Evolutionary conservation across 1,140 invertebrate species (phyloP).

Genomic region (Oryzaephilus surinamensis): DNA sequence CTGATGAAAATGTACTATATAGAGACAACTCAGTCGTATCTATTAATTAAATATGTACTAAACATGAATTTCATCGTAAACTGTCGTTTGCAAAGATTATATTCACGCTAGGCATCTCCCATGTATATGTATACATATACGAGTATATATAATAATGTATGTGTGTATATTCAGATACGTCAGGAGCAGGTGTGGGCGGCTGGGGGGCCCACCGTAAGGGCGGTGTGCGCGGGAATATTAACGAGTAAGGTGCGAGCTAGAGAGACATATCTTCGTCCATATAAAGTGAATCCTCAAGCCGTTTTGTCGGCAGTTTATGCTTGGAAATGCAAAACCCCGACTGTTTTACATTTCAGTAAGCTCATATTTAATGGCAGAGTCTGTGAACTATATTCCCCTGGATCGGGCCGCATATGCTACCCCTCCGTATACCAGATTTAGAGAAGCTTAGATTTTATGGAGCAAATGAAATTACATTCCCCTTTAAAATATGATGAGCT

Average conservation of each 20-base stretch:
- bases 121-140: no score
- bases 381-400: conserved; percentile 33
- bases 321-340: conserved; percentile 36
- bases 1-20: conserved; percentile 16
- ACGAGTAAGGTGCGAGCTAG: conserved; percentile 23
- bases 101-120: no score
- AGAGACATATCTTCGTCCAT: conserved; percentile 24
- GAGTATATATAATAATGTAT: no score
- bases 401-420: conserved; percentile 33
- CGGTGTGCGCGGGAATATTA: conserved; percentile 8
- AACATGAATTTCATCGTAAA: conserved; percentile 26
- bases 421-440: conserved; percentile 32
- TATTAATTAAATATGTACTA: conserved; percentile 27
- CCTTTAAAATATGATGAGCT: conserved; percentile 39
- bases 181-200: conserved; percentile 5
- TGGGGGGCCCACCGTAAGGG: conserved; percentile 6
- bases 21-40: conserved; percentile 9
- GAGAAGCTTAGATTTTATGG: conserved; percentile 38
- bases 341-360: conserved; percentile 40
- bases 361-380: conserved; percentile 38
- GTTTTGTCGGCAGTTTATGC: conserved; percentile 39
- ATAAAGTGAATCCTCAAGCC: conserved; percentile 36
- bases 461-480: conserved; percentile 39
- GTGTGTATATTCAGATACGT: no score
- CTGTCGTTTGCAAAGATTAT: conserved; percentile 25